Evolutionary conservation across 2,797 vertebrate genomes (phyloP), one percentile per base, ranked within the genome.

Genomic region (Semaprochilodus insignis): DNA sequence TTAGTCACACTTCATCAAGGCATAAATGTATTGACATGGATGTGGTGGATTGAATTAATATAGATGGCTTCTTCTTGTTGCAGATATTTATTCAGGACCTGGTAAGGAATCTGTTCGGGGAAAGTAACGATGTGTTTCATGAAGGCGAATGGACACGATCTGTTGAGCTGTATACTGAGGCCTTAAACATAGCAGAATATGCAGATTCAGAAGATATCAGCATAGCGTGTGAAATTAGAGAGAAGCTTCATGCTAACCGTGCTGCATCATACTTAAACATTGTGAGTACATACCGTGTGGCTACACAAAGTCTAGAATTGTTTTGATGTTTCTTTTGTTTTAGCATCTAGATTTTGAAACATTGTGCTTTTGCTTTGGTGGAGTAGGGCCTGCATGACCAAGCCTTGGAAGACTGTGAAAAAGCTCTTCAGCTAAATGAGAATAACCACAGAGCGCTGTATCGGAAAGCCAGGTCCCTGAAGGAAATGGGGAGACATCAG

Each of bases 71-170:
- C 10, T 0, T 0, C 21, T 60, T 85, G 3, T 31, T 87, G 8
- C 88, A 99, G 98, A 93, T 97, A 69, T 99, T 98, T 89, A 95
- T 99, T 85, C 95, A 93, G 81, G 94, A 96, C 65, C 96, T 99
- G 1, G 96, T 99, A 88, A 96, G 92, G 92, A 97, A 98, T 90
- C 95, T 99, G 85, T 99, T 96, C 85, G 96, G 97, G 25, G 98
- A 99, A 92, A 97, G 97, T 81, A 99, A 99, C 70, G 97, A 98
- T 5, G 93, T 96, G 0, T 99, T 96, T 90, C 96, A 90, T 87
- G 97, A 99, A 91, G 92, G 93, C 0, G 94, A 97, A 13, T 97
- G 96, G 96, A 94, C 95, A 1, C 94, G 94, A 85, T 96, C 98
- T 4, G 90, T 97, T 62, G 97, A 95, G 89, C 96, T 97, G 88